Evolutionary conservation across 2,797 vertebrate species (phyloP).

Genomic region (Melanotaenia boesemani): DNA sequence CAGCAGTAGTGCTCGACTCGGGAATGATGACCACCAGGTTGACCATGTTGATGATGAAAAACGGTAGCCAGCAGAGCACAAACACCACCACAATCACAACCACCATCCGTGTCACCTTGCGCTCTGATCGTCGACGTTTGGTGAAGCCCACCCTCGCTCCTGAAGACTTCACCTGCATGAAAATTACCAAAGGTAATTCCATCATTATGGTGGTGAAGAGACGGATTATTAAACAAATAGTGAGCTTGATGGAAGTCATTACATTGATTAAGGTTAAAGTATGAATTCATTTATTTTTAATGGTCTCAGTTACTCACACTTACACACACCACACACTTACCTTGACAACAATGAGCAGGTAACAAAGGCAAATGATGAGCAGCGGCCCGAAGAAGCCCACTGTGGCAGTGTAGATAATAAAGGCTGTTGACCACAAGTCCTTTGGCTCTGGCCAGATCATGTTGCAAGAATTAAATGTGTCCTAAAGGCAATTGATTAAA

Average conservation of each 20-base stretch:
- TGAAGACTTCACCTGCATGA: conserved; percentile 87
- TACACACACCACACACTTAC: conserved; percentile 35
- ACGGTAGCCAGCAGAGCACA: conserved; percentile 95
- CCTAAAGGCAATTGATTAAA: conserved; percentile 33
- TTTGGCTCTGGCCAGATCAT: conserved; percentile 97
- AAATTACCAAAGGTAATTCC: background rate
- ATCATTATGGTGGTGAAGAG: background rate
- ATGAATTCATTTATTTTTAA: too few relatives aligned
- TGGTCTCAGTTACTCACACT: too few relatives aligned
- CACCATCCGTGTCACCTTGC: conserved; percentile 96
- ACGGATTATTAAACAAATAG: background rate
- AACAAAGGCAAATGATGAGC: conserved; percentile 95
- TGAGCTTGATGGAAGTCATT: background rate
- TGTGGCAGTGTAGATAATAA: conserved; percentile 94
- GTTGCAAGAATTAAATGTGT: conserved; percentile 92
- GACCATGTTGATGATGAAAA: conserved; percentile 96
- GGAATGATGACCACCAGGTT: conserved; percentile 94
- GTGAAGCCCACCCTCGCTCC: conserved; percentile 88
- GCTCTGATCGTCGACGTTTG: conserved; percentile 91
- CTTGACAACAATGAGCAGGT: conserved; percentile 93
- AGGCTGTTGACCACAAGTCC: conserved; percentile 90
- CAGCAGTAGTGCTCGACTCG: conserved; percentile 89
- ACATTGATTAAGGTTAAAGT: background rate
- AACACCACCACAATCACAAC: conserved; percentile 95
- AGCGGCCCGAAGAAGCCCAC: conserved; percentile 95